Evolutionary conservation across 2,888 invertebrate genomes (phyloP), one percentile per base, ranked within the genome.

Genomic region (Leptopilina myrica): DNA sequence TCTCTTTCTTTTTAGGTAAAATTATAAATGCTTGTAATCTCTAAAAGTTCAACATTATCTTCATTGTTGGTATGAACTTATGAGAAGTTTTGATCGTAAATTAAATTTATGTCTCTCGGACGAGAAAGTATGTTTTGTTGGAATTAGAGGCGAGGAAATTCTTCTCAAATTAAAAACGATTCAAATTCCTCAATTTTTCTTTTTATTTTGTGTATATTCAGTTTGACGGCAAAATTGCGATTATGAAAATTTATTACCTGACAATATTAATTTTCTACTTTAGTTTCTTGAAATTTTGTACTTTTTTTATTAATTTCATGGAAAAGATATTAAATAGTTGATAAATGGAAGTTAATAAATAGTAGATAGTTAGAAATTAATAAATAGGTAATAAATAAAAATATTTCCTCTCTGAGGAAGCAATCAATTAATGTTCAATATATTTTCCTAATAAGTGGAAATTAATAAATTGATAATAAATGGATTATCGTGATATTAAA

Each of bases 61-160:
- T 12, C 26, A 33, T 65, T 65, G 40, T n/a, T 66, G 15, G 46
- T 43, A 43, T 66, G 43, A 66, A 66, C 66, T 66, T 43, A 46
- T 9, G 46, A 66, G 46, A 66, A 66, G n/a, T 66, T 15, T 66
- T 15, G 15, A 66, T 62, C 46, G 11, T 66, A 66, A 66, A 66
- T 66, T 66, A 66, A 66, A 46, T 66, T n/a, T 46, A 46, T 15
- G 46, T 43, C 9, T 66, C 46, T 46, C 8, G 33, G 14, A 33
- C 66, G 43, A 43, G n/a, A 43, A 43, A 66, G 15, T 66, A 46
- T 66, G 43, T 46, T 49, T 49, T 9, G 49, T 49, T 11, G 49
- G 43, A 11, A 46, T 43, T n/a, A 5, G 43, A 15, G 46, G 40
- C 14, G 66, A 66, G 66, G 4, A 46, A 15, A 66, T 66, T 46